phyloP scores from a whole-genome alignment of 2,888 invertebrate genomes.

The Thecophora atra region DNA sequence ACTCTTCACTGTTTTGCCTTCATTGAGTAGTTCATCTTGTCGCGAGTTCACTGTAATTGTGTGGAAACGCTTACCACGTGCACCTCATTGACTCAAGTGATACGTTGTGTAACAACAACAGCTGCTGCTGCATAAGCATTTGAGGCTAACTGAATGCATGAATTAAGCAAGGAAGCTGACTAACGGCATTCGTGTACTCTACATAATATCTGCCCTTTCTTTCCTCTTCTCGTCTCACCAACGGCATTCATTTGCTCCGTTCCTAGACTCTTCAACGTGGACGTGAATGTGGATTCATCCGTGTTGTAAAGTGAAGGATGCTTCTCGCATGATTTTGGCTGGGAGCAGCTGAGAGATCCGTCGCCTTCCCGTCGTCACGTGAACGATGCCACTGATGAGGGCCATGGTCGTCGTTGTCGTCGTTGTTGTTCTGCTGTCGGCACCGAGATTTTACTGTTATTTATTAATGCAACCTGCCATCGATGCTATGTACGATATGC shows the following conservation, averaged over 20 bases:
- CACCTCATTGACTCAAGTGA: constrained; percentile 5
- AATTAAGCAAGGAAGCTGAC: constrained; percentile 11
- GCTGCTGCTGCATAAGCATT: no score
- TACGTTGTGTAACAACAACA: no score
- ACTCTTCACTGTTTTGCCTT: no score
- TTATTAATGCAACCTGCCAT: constrained; percentile 24
- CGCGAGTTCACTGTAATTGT: not conserved
- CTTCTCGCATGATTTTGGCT: not conserved
- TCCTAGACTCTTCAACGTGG: not conserved
- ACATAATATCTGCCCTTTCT: not conserved
- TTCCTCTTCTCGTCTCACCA: not conserved
- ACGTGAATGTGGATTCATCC: not conserved
- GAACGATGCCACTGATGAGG: no score
- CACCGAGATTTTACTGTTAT: constrained; percentile 5
- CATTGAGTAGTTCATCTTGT: no score
- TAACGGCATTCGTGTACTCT: not conserved
- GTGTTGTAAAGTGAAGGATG: not conserved
- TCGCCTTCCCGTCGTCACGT: not conserved
- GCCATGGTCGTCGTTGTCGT: not conserved
- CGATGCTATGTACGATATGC: not conserved
- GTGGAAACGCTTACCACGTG: constrained; percentile 4
- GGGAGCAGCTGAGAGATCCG: not conserved
- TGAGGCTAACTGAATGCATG: constrained; percentile 27
- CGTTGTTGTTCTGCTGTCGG: no score
- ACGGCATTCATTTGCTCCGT: not conserved